phyloP scores from a whole-genome alignment of 2,888 invertebrate genomes.

The Dendrolimus houi region DNA sequence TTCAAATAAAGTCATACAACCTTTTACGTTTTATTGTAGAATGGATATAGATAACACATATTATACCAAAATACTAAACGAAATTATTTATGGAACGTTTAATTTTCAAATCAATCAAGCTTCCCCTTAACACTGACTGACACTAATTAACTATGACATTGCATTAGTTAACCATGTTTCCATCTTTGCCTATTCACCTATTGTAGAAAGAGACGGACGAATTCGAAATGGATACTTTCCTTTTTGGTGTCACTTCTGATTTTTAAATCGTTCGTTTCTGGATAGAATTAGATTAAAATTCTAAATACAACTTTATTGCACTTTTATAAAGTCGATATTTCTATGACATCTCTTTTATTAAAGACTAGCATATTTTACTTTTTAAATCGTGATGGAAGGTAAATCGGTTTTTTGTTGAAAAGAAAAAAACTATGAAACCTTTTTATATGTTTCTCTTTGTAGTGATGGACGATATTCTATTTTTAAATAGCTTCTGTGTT shows the following conservation, averaged over 20 bases:
- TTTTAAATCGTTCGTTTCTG: slow-evolving; percentile 39
- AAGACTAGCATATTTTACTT: slow-evolving; percentile 8
- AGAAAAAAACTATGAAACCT: slow-evolving; percentile 1
- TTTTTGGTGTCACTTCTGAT: background rate
- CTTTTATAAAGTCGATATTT: background rate
- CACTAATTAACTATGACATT: slow-evolving; percentile 61
- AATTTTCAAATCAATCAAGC: slow-evolving; percentile 4
- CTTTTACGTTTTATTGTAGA: too few relatives aligned
- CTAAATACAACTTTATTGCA: background rate
- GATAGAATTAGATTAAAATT: background rate
- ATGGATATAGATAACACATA: too few relatives aligned
- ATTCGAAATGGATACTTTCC: slow-evolving; percentile 21
- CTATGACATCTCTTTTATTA: background rate
- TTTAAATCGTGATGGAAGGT: slow-evolving; percentile 9
- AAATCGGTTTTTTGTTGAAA: slow-evolving; percentile 6
- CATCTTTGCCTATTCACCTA: slow-evolving; percentile 25
- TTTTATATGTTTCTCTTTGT: slow-evolving; percentile 1
- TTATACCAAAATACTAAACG: too few relatives aligned
- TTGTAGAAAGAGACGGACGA: slow-evolving; percentile 1
- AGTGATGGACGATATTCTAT: background rate
- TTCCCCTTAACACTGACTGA: slow-evolving; percentile 46
- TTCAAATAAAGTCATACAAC: too few relatives aligned
- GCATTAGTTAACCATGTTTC: slow-evolving; percentile 45
- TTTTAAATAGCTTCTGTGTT: background rate
- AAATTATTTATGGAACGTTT: too few relatives aligned